These are phyloP conservation scores for Corydoras maculifer DNA, from an alignment of 2,113 vertebrate genomes.

Conservation along the genomic window DNA sequence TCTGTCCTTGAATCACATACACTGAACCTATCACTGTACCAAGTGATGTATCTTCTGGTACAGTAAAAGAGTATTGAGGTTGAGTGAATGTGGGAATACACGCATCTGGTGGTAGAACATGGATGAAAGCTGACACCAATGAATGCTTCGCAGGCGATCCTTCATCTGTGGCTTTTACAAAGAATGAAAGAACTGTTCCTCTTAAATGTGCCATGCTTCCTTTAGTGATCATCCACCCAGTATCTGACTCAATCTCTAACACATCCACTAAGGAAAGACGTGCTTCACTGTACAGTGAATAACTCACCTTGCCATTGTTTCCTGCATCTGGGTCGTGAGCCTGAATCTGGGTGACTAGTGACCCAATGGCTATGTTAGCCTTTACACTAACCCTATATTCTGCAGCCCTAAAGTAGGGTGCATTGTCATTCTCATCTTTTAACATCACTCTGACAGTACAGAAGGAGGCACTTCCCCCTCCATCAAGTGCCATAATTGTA, in stretches of 20 bases:
- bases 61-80: conserved; percentile 85
- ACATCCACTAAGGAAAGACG: conserved; percentile 82
- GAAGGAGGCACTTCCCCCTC: conserved; percentile 86
- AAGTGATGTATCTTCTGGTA: conserved; percentile 79
- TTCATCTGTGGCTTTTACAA: conserved; percentile 89
- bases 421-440: conserved; percentile 91
- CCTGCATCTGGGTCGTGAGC: conserved; percentile 85
- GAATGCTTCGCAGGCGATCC: conserved; percentile 85
- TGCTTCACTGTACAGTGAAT: conserved; percentile 91
- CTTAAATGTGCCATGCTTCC: conserved; percentile 81
- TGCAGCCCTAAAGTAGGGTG: conserved; percentile 78
- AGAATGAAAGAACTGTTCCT: conserved; percentile 89
- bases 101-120: conserved; percentile 82
- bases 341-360: conserved; percentile 89
- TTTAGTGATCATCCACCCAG: conserved; percentile 97
- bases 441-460: conserved; percentile 87
- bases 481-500: conserved; percentile 86
- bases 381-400: conserved; percentile 92
- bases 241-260: conserved; percentile 92
- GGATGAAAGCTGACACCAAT: conserved; percentile 89
- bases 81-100: conserved; percentile 84
- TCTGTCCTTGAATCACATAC: conserved; percentile 71
- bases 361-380: conserved; percentile 87
- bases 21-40: conserved; percentile 84
- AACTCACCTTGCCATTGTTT: conserved; percentile 81